Evolutionary conservation across 2,113 vertebrate genomes (phyloP), one percentile per base, ranked within the genome.

Genomic region (Casuarius casuarius): DNA sequence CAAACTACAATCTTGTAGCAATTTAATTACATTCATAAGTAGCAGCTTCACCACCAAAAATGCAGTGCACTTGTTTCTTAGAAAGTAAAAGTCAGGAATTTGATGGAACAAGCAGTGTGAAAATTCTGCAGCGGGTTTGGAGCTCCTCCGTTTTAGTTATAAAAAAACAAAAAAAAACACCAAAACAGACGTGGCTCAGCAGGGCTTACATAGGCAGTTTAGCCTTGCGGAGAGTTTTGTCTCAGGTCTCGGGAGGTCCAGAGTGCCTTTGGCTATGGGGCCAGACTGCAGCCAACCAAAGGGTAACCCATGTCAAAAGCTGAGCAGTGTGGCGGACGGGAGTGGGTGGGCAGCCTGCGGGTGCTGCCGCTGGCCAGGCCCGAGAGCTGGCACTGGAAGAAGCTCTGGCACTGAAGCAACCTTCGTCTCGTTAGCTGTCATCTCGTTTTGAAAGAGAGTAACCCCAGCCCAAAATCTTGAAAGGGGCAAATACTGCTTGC

Each of bases 231-330:
- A 14, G 9, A 0, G 1, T 49, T 26, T 46, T 49, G 40, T 10
- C 10, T 0, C 1, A 14, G 51, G 35, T 38, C 7, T 9, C 29
- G 20, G 17, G 5, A 4, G 4, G 10, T 38, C 10, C 42, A 9
- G 33, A 21, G 28, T 48, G 66, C 75, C 15, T 68, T 46, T 42
- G 65, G n/a, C 46, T 63, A 3, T 0, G 0, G 40, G 35, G 10
- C 9, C 20, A 25, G 22, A 15, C 61, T 21, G 56, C 44, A 49
- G 46, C 38, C 35, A 62, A 29, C 14, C 6, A 2, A 22, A 44
- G 26, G 26, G 25, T 33, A 35, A 7, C 9, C 35, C 42, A 35
- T 9, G 14, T 22, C 23, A 10, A 28, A n/a, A 40, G 11, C 28
- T 15, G 44, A 46, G 44, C 13, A 46, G 44, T 15, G 44, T 46